A percentile compares a stretch with the other conserved stretches of the same genome.
phyloP scores from a whole-genome alignment of 1,140 invertebrate genomes.

The Drosophila mauritiana region DNA sequence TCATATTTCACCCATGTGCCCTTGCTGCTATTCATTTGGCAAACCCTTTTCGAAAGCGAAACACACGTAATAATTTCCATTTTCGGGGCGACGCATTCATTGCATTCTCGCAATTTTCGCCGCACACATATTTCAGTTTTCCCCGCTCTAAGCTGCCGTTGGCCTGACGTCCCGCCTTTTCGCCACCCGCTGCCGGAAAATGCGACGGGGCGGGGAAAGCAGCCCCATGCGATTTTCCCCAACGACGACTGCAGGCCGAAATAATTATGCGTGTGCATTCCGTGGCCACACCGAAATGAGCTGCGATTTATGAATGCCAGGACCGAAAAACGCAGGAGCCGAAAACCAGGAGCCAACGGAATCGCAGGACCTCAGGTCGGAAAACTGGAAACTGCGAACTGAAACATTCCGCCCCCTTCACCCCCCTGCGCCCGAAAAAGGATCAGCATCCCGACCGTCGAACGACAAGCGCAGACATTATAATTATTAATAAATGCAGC shows the following conservation, averaged over 20 bases:
- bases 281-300: slow-evolving; percentile 80
- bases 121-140: slow-evolving; percentile 9
- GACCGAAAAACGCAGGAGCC: slow-evolving; percentile 20
- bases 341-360: slow-evolving; percentile 10
- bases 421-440: slow-evolving; percentile 1
- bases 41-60: neutral
- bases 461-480: slow-evolving; percentile 75
- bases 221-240: slow-evolving; percentile 1
- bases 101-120: slow-evolving; percentile 7
- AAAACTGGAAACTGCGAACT: neutral
- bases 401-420: slow-evolving; percentile 7
- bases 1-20: neutral
- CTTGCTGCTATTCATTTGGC: neutral
- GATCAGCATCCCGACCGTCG: slow-evolving; percentile 28
- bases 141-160: slow-evolving; percentile 1
- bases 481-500: slow-evolving; percentile 82
- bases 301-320: slow-evolving; percentile 80
- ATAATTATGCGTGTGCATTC: slow-evolving; percentile 83
- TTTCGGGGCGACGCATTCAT: neutral
- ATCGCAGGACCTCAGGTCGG: slow-evolving; percentile 23
- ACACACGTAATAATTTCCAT: neutral
- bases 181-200: neutral
- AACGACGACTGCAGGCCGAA: slow-evolving; percentile 69
- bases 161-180: neutral
- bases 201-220: neutral